These are phyloP conservation scores for Phaonia tiefii DNA, from an alignment of 2,888 invertebrate genomes.

Conservation along the genomic window DNA sequence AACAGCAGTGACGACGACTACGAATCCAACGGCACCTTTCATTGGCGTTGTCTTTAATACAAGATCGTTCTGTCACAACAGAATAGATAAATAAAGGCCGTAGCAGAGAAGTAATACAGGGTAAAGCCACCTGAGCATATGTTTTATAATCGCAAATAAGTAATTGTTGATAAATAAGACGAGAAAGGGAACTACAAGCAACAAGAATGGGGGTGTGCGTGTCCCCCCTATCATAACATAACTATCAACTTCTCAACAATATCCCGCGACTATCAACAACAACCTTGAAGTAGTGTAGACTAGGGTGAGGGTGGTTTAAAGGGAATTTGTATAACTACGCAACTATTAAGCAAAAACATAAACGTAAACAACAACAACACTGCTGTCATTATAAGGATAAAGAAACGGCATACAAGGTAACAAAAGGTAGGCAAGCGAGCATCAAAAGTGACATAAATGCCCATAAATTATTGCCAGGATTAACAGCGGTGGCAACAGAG, in stretches of 20 bases:
- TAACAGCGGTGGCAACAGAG: conserved; percentile 3
- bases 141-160: conserved; percentile 50
- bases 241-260: neutral
- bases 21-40: conserved; percentile 12
- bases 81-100: conserved; percentile 21
- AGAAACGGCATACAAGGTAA: neutral
- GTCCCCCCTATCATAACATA: neutral
- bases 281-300: no score
- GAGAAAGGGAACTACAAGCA: conserved; percentile 3
- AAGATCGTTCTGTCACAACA: conserved; percentile 28
- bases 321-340: conserved; percentile 8
- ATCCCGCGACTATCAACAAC: no score
- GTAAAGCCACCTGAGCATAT: conserved; percentile 31
- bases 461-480: conserved; percentile 45
- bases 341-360: conserved; percentile 10
- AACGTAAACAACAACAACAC: conserved; percentile 4
- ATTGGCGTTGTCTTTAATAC: neutral
- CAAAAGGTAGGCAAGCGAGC: conserved; percentile 9
- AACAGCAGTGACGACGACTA: neutral
- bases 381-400: neutral
- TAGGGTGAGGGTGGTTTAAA: conserved; percentile 7
- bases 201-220: no score
- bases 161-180: conserved; percentile 46
- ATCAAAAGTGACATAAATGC: conserved; percentile 19
- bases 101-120: neutral